A percentile compares a stretch with the other conserved stretches of the same genome.
phyloP scores from a whole-genome alignment of 2,797 vertebrate genomes.

The Chloroceryle inda region DNA sequence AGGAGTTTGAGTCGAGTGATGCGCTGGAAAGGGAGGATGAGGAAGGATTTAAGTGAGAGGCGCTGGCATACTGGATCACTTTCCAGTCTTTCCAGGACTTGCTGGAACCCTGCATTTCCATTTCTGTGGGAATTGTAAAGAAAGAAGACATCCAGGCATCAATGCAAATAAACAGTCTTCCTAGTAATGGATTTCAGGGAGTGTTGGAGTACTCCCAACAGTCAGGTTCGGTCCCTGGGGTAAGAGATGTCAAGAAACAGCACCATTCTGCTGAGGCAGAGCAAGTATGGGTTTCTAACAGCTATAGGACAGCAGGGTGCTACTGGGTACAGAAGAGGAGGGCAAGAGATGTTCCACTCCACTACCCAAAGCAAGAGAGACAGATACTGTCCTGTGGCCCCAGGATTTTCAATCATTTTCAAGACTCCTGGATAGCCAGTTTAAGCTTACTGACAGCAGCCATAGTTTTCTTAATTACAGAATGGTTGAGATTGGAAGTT shows the following conservation, averaged over 20 bases:
- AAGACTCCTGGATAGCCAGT: neutral
- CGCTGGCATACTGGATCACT: conserved; percentile 91
- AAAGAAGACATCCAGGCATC: neutral
- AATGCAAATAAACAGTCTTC: neutral
- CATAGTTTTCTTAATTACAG: neutral
- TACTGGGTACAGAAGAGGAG: neutral
- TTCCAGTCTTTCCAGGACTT: conserved; percentile 90
- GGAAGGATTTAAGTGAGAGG: conserved; percentile 95
- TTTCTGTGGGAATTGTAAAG: conserved; percentile 79
- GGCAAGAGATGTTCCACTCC: neutral
- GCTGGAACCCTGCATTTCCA: conserved; percentile 88
- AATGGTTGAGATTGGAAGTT: neutral
- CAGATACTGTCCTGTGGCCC: neutral
- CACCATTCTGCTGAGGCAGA: neutral
- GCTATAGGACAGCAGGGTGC: neutral
- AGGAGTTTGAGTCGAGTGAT: conserved; percentile 96
- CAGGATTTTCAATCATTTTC: neutral
- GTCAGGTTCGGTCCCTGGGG: neutral
- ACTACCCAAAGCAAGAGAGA: neutral
- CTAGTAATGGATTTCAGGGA: neutral
- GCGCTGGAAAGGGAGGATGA: conserved; percentile 96
- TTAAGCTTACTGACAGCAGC: neutral
- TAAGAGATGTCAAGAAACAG: neutral
- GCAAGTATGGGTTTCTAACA: neutral
- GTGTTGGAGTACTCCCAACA: neutral